Evolutionary conservation across 2,113 vertebrate genomes (phyloP), one percentile per base, ranked within the genome.

Genomic region (Protomyctophum bolini): DNA sequence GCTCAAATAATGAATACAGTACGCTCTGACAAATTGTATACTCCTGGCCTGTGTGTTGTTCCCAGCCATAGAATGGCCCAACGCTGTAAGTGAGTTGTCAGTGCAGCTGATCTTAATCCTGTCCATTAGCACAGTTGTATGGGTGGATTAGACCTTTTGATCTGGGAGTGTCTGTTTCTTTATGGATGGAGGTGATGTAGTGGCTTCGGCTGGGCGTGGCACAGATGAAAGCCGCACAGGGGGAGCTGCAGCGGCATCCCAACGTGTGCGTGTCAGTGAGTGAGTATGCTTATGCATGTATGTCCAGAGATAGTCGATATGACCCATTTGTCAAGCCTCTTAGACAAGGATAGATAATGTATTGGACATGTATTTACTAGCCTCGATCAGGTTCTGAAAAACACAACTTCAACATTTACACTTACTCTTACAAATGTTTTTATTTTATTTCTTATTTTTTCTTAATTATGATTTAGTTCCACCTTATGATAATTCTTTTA

Each of bases 291-390:
- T 3, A 41, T 3, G 33, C 2, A 3, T 41, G 33, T 41, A 6
- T 41, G 33, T 41, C 33, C 33, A 21, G 21, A 21, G 21, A 15
- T 10, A 47, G 8, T 62, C 41, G 12, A 47, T 14, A 62, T 47
- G 59, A 47, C 12, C 45, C 10, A 47, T 62, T 60, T 62, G 47
- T 62, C n/a, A 45, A 60, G 57, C 58, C 33, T 60, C 9, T 33
- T 15, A 57, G 15, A 10, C 7, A 21, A 12, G 10, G 6, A 54
- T 1, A 6, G 55, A 7, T 57, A 15, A 57, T 7, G 33, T 14
- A 7, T 7, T 7, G 54, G 54, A 56, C 14, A 4, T 57, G 12
- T 3, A 6, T 54, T 54, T n/a, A 10, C 6, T 12, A 54, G 10
- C 51, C 51, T 54, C 51, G 9, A 54, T 54, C 5, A 54, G 6